Conservation (phyloP, 2,797 vertebrate species). For the Sebastes miniatus region DNA sequence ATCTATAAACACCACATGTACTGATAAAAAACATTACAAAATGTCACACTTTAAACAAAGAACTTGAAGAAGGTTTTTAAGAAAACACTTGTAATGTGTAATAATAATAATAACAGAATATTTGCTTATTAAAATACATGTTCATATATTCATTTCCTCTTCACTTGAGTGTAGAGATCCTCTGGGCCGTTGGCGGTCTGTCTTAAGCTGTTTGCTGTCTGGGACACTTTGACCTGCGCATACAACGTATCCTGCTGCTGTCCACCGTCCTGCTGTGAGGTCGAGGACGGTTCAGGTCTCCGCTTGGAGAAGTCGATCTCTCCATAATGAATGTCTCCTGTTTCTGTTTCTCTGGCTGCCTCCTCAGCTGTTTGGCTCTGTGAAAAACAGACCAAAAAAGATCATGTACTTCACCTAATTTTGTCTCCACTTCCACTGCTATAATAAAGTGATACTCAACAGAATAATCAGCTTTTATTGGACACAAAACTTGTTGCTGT, state of each 20-base stretch:
- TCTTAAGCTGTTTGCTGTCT: neutral
- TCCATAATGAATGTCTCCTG: slow-evolving; percentile 46
- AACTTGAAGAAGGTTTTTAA: no score
- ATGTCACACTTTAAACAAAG: no score
- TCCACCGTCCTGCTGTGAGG: neutral
- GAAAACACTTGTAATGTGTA: no score
- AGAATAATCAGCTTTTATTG: neutral
- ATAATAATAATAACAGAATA: no score
- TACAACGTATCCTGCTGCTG: slow-evolving; percentile 17
- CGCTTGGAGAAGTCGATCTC: slow-evolving; percentile 32
- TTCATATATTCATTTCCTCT: neutral
- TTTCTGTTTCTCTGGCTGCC: neutral
- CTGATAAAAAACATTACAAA: no score
- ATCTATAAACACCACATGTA: no score
- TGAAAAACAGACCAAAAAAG: neutral
- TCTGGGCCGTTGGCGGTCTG: neutral
- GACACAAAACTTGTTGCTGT: no score
- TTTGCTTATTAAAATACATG: neutral
- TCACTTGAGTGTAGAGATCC: slow-evolving; percentile 9
- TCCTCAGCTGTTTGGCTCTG: slow-evolving; percentile 5
- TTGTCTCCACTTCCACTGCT: neutral
- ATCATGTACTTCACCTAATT: neutral
- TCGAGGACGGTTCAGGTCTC: neutral
- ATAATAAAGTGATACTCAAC: neutral
- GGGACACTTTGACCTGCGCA: slow-evolving; percentile 20